Evolutionary conservation across 2,797 vertebrate genomes (phyloP).

Genomic region (Sebastes trivittatus): DNA sequence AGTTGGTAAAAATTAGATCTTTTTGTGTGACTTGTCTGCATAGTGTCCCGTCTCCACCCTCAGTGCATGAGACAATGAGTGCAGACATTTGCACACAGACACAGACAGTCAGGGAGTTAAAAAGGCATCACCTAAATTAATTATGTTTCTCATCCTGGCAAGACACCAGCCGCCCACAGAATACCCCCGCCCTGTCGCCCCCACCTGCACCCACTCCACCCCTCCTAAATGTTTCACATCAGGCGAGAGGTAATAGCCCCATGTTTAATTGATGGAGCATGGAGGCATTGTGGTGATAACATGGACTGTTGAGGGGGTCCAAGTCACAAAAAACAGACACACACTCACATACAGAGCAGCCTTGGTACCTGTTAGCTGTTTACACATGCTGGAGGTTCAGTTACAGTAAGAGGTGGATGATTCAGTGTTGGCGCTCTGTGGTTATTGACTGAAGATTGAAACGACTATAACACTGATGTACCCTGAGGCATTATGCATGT

Average conservation of each 20-base stretch:
- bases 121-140: slow-evolving; percentile 71
- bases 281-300: slow-evolving; percentile 47
- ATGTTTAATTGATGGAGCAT: slow-evolving; percentile 72
- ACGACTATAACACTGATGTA: neutral
- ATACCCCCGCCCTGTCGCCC: slow-evolving; percentile 10
- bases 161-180: slow-evolving; percentile 48
- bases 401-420: slow-evolving; percentile 15
- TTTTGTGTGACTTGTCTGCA: slow-evolving; percentile 29
- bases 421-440: neutral
- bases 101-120: slow-evolving; percentile 53
- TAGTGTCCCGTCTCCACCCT: neutral
- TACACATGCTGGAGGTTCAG: slow-evolving; percentile 8
- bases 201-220: slow-evolving; percentile 35
- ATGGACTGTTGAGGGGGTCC: slow-evolving; percentile 22
- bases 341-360: neutral
- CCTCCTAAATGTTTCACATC: slow-evolving; percentile 67
- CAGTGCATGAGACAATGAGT: slow-evolving; percentile 58
- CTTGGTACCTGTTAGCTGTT: slow-evolving; percentile 24
- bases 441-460: slow-evolving; percentile 14
- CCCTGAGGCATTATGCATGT: slow-evolving; percentile 20
- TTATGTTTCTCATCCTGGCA: slow-evolving; percentile 70
- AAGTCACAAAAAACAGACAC: slow-evolving; percentile 27
- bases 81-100: slow-evolving; percentile 30
- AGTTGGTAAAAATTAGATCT: neutral
- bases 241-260: slow-evolving; percentile 62